phyloP scores from a whole-genome alignment of 2,888 invertebrate genomes.

The Ashinkailepas kermadecensis region DNA sequence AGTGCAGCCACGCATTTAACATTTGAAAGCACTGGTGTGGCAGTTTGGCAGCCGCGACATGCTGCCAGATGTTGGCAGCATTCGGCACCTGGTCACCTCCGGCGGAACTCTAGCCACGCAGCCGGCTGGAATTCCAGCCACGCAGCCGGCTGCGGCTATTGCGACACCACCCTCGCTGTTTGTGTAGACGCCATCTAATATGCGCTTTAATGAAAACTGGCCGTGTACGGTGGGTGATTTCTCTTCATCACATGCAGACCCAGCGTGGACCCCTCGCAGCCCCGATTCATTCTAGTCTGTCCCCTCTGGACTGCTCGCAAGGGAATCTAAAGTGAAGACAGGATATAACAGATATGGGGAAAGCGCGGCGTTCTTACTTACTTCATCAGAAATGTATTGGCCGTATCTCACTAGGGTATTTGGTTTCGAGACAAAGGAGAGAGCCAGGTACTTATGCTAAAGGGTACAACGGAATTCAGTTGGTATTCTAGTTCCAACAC shows the following conservation, averaged over 20 bases:
- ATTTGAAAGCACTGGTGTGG: background rate
- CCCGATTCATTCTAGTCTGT: background rate
- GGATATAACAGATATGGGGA: too few relatives aligned
- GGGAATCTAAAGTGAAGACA: too few relatives aligned
- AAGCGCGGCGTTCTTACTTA: too few relatives aligned
- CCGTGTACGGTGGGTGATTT: background rate
- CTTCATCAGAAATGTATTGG: too few relatives aligned
- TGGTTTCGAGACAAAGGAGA: too few relatives aligned
- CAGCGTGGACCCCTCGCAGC: background rate
- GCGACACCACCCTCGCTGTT: background rate
- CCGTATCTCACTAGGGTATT: too few relatives aligned
- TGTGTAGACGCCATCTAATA: background rate
- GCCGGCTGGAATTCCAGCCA: background rate
- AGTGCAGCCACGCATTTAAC: too few relatives aligned
- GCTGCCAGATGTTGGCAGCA: background rate
- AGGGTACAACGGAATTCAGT: too few relatives aligned
- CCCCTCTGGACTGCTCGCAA: too few relatives aligned
- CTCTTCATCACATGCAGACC: background rate
- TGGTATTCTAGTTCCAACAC: too few relatives aligned
- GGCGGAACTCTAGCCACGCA: background rate
- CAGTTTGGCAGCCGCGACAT: background rate
- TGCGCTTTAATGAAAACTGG: background rate
- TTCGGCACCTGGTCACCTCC: background rate
- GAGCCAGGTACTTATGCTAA: too few relatives aligned
- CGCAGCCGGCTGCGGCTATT: background rate